phyloP scores from a whole-genome alignment of 2,797 vertebrate species.

The Galagoides demidoff region DNA sequence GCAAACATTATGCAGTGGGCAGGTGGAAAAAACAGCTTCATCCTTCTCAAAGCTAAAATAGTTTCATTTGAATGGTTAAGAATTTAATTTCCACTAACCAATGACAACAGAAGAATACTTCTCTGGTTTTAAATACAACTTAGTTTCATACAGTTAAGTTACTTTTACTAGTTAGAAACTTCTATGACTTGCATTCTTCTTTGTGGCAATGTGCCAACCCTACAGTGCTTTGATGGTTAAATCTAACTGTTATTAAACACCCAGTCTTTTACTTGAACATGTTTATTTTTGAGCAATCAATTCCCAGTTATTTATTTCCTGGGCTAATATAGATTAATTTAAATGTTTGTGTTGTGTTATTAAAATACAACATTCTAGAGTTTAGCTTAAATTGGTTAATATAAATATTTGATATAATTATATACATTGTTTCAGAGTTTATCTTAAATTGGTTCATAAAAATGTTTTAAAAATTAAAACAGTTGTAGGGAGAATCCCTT shows the following conservation, averaged over 20 bases:
- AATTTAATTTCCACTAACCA: background rate
- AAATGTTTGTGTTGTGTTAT: background rate
- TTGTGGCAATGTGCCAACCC: background rate
- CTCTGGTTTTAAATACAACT: background rate
- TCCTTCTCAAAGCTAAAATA: background rate
- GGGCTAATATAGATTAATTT: background rate
- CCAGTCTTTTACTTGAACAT: background rate
- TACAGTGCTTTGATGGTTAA: background rate
- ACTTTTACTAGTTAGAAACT: background rate
- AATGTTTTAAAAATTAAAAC: background rate
- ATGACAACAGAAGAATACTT: background rate
- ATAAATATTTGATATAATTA: background rate
- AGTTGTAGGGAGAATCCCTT: background rate
- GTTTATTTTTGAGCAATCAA: background rate
- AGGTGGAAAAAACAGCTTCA: background rate
- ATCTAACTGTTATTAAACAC: background rate
- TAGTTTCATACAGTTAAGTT: background rate
- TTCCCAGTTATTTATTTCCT: background rate
- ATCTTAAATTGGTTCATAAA: background rate
- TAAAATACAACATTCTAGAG: background rate
- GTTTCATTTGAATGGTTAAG: background rate
- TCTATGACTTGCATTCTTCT: background rate
- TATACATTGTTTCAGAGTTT: background rate
- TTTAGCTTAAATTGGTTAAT: background rate
- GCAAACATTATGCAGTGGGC: background rate